phyloP scores from a whole-genome alignment of 2,113 vertebrate genomes.

The Eupsittula cactorum region DNA sequence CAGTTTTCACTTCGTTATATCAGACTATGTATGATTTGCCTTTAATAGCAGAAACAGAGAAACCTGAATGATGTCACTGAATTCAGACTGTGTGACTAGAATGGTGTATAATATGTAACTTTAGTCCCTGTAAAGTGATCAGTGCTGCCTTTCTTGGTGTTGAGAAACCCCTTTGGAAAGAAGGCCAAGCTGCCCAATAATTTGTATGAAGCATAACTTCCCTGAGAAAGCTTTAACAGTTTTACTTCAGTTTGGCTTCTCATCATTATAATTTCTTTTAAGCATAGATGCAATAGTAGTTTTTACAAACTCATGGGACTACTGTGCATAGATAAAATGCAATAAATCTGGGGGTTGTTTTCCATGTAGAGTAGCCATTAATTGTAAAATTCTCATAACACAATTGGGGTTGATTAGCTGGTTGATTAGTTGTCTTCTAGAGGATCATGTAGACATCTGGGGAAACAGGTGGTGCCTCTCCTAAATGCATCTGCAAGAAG shows the following conservation, averaged over 20 bases:
- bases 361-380: background rate
- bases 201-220: background rate
- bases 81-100: background rate
- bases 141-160: background rate
- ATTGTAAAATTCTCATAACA: background rate
- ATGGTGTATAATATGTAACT: background rate
- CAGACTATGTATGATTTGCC: background rate
- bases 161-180: background rate
- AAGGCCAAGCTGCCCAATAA: background rate
- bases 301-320: background rate
- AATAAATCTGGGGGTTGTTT: background rate
- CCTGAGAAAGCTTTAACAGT: background rate
- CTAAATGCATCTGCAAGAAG: slow-evolving; percentile 3
- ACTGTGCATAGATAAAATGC: background rate
- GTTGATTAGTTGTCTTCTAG: slow-evolving; percentile 9
- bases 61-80: background rate
- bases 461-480: slow-evolving; percentile 19
- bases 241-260: background rate
- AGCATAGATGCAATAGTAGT: background rate
- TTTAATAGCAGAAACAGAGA: background rate
- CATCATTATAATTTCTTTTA: background rate
- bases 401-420: slow-evolving; percentile 13
- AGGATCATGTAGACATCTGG: background rate
- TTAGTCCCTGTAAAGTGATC: background rate
- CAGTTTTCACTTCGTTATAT: background rate